phyloP scores from a whole-genome alignment of 2,113 vertebrate species.

The Indicator maculatus region DNA sequence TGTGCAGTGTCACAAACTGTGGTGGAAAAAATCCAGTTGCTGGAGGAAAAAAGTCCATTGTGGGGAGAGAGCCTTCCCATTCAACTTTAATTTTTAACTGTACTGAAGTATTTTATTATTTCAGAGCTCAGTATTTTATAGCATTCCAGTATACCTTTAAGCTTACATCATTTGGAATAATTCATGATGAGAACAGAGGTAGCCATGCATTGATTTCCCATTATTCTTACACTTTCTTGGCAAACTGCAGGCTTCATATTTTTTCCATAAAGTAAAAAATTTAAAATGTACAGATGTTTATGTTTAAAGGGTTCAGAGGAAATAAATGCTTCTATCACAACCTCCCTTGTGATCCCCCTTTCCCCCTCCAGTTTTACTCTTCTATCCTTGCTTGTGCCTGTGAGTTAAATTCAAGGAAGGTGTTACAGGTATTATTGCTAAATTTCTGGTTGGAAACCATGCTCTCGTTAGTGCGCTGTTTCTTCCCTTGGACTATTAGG shows the following conservation, averaged over 20 bases:
- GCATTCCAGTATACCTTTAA: background rate
- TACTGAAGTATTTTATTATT: background rate
- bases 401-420: background rate
- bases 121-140: background rate
- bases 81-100: background rate
- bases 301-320: background rate
- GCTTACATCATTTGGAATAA: constrained; percentile 33
- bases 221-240: constrained; percentile 36
- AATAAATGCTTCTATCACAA: background rate
- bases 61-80: background rate
- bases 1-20: rapidly evolving
- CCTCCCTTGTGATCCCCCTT: background rate
- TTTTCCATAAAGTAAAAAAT: background rate
- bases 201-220: constrained; percentile 42
- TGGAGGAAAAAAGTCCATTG: background rate
- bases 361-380: too few relatives aligned
- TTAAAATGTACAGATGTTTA: constrained; percentile 11
- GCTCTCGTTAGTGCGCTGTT: background rate
- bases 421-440: background rate
- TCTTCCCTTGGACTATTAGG: too few relatives aligned
- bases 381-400: background rate
- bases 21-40: background rate
- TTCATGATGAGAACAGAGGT: constrained; percentile 27
- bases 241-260: background rate
- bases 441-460: background rate